phyloP scores from a whole-genome alignment of 2,888 invertebrate species.

The Melieria picta region DNA sequence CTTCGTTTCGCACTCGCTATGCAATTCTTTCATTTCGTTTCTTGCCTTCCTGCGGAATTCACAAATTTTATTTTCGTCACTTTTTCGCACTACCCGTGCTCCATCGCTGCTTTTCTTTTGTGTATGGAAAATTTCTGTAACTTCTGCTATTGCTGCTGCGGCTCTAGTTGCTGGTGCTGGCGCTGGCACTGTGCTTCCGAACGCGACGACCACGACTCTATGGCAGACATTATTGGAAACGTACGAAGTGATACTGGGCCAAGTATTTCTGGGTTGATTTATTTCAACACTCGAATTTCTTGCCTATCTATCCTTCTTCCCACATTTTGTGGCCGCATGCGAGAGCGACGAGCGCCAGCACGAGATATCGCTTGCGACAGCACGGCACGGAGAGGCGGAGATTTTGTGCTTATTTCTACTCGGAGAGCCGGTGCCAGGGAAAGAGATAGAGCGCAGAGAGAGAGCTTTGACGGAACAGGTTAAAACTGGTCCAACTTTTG shows the following conservation, averaged over 20 bases:
- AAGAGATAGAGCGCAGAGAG: no score
- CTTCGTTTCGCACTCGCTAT: background rate
- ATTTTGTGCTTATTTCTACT: no score
- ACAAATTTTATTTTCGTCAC: constrained; percentile 6
- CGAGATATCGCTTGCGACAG: no score
- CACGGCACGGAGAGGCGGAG: no score
- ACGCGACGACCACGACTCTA: constrained; percentile 50
- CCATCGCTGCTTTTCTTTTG: constrained; percentile 3
- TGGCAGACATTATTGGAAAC: constrained; percentile 64
- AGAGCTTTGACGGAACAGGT: constrained; percentile 20
- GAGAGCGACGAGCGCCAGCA: constrained; percentile 5
- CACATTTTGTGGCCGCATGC: constrained; percentile 5
- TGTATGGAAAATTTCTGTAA: constrained; percentile 4
- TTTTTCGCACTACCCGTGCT: constrained; percentile 1
- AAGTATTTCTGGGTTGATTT: constrained; percentile 56
- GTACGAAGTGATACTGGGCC: constrained; percentile 66
- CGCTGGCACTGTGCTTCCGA: constrained; percentile 44
- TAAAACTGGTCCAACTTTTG: constrained; percentile 21
- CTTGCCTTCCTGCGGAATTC: background rate
- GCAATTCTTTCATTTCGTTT: constrained; percentile 10
- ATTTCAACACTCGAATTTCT: constrained; percentile 33
- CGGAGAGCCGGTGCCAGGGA: no score
- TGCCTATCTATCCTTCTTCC: constrained; percentile 18
- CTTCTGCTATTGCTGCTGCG: constrained; percentile 4
- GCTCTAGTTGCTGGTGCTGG: constrained; percentile 35